Conservation (phyloP, 2,888 invertebrate species). For the Tipula vernalis region DNA sequence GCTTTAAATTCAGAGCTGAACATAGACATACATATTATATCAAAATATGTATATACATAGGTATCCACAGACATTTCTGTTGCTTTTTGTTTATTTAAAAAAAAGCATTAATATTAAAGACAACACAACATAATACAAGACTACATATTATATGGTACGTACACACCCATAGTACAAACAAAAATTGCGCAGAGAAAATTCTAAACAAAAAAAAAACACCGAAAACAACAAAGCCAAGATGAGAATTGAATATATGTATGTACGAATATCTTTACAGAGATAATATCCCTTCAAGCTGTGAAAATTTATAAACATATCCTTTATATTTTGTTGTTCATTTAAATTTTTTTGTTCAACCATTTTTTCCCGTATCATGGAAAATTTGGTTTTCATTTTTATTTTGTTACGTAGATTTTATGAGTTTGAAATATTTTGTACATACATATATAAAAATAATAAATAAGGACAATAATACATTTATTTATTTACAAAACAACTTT, state of each 20-base stretch:
- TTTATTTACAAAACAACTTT: too few species aligned
- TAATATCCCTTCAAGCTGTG: neutral
- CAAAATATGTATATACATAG: neutral
- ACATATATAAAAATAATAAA: too few species aligned
- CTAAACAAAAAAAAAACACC: neutral
- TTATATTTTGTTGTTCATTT: neutral
- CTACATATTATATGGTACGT: neutral
- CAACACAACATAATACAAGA: neutral
- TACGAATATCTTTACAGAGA: neutral
- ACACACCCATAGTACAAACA: neutral
- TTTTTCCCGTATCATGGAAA: neutral
- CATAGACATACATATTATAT: neutral
- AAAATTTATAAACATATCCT: slow-evolving; percentile 4
- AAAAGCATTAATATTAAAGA: neutral
- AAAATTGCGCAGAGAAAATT: neutral
- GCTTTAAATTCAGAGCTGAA: neutral
- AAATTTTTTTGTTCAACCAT: neutral
- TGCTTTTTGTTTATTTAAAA: neutral
- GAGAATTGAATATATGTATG: neutral
- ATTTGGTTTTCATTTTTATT: neutral
- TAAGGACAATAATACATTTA: too few species aligned
- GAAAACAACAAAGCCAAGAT: neutral
- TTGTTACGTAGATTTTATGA: too few species aligned
- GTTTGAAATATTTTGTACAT: too few species aligned
- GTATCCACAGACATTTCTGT: neutral